Base-by-base conservation (phyloP, 2,888 invertebrate species). In the Mycalesis mineus region DNA sequence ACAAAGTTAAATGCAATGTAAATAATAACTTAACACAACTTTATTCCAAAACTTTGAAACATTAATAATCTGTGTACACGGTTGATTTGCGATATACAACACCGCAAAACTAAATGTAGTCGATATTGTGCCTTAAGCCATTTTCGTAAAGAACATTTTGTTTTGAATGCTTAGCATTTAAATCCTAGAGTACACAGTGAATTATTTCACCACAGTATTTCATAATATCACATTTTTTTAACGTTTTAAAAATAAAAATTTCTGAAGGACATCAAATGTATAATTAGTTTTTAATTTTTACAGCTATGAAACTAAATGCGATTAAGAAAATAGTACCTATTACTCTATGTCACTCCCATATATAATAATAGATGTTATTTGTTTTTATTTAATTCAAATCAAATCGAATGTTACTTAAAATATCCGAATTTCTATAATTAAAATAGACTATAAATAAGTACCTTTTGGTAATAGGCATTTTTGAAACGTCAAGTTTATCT, bases 11-110 rank as follows among this genome's bases (percentile, higher is more conserved):
- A 37, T 53, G 55, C 50, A 40, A 39, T 14, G 39, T 13, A 11
- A 11, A 39, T 14, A 36, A n/a, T n/a, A 42, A 42, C 42, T 53
- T 33, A 41, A 22, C 51, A 33, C 48, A 61, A 61, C 56, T 60
- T 60, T 50, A 54, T 50, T 36, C 57, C 52, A 41, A 51, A 28
- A 57, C 40, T 61, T 61, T 48, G 42, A 39, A 58, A 58, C 55
- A 61, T 61, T 55, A 55, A 58, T 55, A 58, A 58, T 61, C 61
- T 58, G 55, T 55, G 52, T 55, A 61, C 52, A 52, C 58, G 58
- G 51, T 55, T 55, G 48, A 48, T 31, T 58, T 52, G 29, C 51
- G 40, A 41, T 29, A 33, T 33, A 58, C 42, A 52, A 51, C 41
- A 47, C 37, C 28, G 22, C 11, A 50, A 8, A 1, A 9, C 0